phyloP scores from a whole-genome alignment of 2,113 vertebrate species.

The Megaceryle torquata region DNA sequence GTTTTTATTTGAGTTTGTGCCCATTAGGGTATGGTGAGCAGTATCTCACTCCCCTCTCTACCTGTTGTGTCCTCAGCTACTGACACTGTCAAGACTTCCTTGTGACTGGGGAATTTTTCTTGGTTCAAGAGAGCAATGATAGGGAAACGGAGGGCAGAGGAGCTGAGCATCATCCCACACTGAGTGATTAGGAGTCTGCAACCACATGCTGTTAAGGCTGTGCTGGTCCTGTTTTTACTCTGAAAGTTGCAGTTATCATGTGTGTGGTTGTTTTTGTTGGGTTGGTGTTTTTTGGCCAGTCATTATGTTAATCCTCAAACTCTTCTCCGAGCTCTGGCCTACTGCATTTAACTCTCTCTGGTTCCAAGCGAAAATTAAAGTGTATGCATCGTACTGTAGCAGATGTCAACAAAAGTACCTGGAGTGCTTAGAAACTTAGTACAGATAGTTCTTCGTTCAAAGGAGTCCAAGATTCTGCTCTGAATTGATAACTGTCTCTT shows the following conservation, averaged over 20 bases:
- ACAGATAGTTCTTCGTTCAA: not conserved
- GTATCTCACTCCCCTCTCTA: not conserved
- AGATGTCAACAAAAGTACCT: not conserved
- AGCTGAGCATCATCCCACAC: not conserved
- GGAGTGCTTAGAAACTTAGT: not conserved
- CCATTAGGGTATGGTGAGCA: not conserved
- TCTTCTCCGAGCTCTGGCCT: not conserved
- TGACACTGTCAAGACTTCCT: not conserved
- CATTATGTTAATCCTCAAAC: not conserved
- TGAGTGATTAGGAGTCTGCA: not conserved
- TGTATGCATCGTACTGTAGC: not conserved
- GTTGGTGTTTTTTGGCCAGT: not conserved
- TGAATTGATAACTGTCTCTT: not conserved
- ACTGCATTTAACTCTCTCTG: not conserved
- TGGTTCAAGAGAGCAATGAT: not conserved
- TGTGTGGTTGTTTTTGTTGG: too few species aligned
- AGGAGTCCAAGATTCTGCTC: not conserved
- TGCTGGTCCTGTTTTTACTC: not conserved
- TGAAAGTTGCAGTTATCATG: not conserved
- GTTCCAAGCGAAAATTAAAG: not conserved
- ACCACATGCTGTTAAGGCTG: not conserved
- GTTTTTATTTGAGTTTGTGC: not conserved
- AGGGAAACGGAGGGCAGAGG: not conserved
- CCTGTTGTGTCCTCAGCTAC: not conserved
- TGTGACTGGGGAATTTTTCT: not conserved